A percentile compares a stretch with the other conserved stretches of the same genome.
Evolutionary conservation across 2,113 vertebrate species (phyloP).

Genomic region (Scomber japonicus): DNA sequence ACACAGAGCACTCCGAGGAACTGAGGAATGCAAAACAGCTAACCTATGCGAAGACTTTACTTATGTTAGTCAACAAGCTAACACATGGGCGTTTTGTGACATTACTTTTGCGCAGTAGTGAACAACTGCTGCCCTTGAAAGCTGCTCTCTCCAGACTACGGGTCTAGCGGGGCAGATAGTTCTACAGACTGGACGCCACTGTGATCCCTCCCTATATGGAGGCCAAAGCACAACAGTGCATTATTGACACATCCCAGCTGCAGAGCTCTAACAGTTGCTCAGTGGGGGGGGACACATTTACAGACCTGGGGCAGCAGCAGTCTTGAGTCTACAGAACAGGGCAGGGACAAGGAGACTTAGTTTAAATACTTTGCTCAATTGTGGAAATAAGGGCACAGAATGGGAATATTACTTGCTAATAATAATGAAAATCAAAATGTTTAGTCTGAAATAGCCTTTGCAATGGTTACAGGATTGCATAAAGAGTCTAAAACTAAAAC

Average conservation of each 20-base stretch:
- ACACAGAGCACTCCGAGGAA: constrained; percentile 11
- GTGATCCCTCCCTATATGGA: constrained; percentile 57
- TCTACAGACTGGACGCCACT: constrained; percentile 62
- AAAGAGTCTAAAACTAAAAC: neutral
- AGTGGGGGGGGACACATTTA: constrained; percentile 20
- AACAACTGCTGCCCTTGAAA: constrained; percentile 80
- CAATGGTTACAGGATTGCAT: neutral
- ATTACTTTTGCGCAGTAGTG: constrained; percentile 26
- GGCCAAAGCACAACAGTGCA: constrained; percentile 69
- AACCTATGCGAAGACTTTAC: constrained; percentile 51
- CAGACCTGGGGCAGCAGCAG: constrained; percentile 29
- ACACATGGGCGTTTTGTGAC: constrained; percentile 66
- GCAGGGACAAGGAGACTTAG: constrained; percentile 14
- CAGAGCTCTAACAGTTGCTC: constrained; percentile 73
- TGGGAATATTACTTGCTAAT: constrained; percentile 1
- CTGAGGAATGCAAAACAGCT: constrained; percentile 60
- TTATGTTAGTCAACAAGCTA: constrained; percentile 57
- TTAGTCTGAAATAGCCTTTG: constrained; percentile 32
- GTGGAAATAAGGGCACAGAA: constrained; percentile 20
- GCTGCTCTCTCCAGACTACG: constrained; percentile 52
- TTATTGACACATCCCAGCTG: constrained; percentile 78
- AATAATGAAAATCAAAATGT: constrained; percentile 27
- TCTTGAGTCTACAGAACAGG: neutral
- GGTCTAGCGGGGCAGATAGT: constrained; percentile 45
- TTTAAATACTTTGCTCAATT: constrained; percentile 32